Evolutionary conservation across 92 coral and sea anemone genomes (phyloP), one percentile per base, ranked within the genome.

Genomic region (Phenganax subtilis): DNA sequence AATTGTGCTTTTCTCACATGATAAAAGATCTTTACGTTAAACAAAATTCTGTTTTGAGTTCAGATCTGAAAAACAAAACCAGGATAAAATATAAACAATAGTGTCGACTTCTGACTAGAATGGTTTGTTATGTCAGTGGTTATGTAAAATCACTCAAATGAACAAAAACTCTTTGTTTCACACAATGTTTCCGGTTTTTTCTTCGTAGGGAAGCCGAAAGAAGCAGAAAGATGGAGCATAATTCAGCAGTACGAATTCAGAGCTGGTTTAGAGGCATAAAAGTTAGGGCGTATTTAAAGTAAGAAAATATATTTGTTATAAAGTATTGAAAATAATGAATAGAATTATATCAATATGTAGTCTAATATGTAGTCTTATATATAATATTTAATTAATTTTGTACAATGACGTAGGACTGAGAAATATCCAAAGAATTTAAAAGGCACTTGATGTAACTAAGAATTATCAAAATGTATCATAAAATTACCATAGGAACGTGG

Each of bases 221-320:
- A 15, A 81, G 88, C 53, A 85, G 99, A 10, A 78, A 57, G 7
- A 76, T 72, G 56, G 99, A 96, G 70, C 88, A 87, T 86, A 75
- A 66, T 55, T 89, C 99, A 31, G 89, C 97, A 0, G 92, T 96
- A 4, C 87, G 85, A 81, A 89, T 96, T 68, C 99, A 96, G 81
- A 88, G 96, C 81, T 96, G 99, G 97, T 92, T 96, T 76, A 89
- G 97, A 85, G 97, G 88, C 20, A 87, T 89, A 30, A 89, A 89
- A 87, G 97, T 96, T 70, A 86, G 99, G 80, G 90, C 94, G 16
- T 96, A 92, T 80, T 64, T 96, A 55, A 96, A 76, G 99, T 96
- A 57, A 63, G 82, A 56, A 51, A 37, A 17, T 37, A 71, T 37
- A 44, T 51, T 16, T 12, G 29, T 27, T 70, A 37, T n/a, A 2